Percentiles rank a stretch among this genome's conserved stretches.
Evolutionary conservation across 2,113 vertebrate genomes (phyloP).

Genomic region (Oxyura jamaicensis): DNA sequence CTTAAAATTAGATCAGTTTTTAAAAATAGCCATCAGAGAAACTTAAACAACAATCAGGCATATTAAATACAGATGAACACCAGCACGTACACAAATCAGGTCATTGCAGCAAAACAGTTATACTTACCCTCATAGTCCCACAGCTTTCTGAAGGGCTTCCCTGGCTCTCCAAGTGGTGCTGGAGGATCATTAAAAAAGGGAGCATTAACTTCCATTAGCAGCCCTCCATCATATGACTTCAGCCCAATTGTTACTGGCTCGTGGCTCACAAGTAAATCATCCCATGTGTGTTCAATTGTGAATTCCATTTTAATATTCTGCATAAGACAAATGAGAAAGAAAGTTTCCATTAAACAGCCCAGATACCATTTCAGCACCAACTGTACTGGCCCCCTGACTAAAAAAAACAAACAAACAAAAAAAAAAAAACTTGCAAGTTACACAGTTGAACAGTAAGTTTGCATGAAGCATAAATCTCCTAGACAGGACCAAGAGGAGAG

Average conservation of each 20-base stretch:
- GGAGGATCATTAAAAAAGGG: slow-evolving; percentile 90
- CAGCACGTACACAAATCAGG: not conserved
- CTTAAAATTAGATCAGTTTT: not conserved
- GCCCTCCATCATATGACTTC: slow-evolving; percentile 73
- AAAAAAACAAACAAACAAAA: too few species aligned
- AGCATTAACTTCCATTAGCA: slow-evolving; percentile 82
- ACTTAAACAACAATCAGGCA: not conserved
- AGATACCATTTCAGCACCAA: not conserved
- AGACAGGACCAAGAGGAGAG: not conserved
- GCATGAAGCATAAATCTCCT: not conserved
- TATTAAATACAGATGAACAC: not conserved
- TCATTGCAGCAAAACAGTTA: not conserved
- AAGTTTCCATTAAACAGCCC: not conserved
- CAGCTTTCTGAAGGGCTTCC: slow-evolving; percentile 83
- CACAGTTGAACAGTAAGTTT: not conserved
- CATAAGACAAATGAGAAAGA: not conserved
- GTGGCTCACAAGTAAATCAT: slow-evolving; percentile 82
- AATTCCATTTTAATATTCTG: slow-evolving; percentile 81
- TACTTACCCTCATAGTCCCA: slow-evolving; percentile 92
- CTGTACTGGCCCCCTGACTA: not conserved
- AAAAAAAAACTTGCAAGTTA: not conserved
- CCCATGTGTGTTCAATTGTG: slow-evolving; percentile 84
- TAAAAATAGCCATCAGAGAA: not conserved
- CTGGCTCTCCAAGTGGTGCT: slow-evolving; percentile 79
- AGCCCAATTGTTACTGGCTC: slow-evolving; percentile 79